Evolutionary conservation across 2,113 vertebrate species (phyloP), one percentile per base, ranked within the genome.

Genomic region (Tupaia chinensis): DNA sequence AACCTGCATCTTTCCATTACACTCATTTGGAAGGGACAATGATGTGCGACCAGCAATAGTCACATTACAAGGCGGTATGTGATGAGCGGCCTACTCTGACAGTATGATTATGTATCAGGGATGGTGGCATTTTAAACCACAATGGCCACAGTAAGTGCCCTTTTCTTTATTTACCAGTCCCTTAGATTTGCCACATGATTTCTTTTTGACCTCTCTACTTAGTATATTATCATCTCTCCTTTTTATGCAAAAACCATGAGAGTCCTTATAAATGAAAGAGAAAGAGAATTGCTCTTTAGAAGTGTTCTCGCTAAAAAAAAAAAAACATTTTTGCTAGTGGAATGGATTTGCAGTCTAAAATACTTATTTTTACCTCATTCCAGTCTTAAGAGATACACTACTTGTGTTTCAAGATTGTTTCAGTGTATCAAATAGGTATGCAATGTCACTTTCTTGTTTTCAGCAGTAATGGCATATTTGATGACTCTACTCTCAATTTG

Each of bases 381-480:
- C 23, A 87, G 29, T 87, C 54, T 70, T 84, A 72, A 65, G 65
- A 80, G 82, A 78, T 0, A 25, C 32, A 88, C 15, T 54, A 60
- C 76, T 86, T 90, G n/a, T 89, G 81, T 84, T 68, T 92, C 53
- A 77, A 88, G 56, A 63, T 77, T 88, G 58, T 84, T 93, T 61
- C n/a, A 63, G 16, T 78, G 32, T 78, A 73, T 95, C 77, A 92
- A 23, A 68, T 63, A 92, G 88, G 61, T 81, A 77, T 85, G 53
- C 29, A 19, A 7, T 88, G 58, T 66, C 77, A 29, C 84, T 95
- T 93, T 86, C 77, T 72, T 77, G 8, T 88, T 87, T 96, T 90
- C 68, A 85, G 77, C 19, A 20, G 22, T 81, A 87, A 84, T 85
- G 88, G 7, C 81, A 82, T 72, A 96, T 89, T 69, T 96, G 68